A percentile compares a stretch with the other conserved stretches of the same genome.
Evolutionary conservation across 2,888 invertebrate genomes (phyloP).

Genomic region (Dione juno): DNA sequence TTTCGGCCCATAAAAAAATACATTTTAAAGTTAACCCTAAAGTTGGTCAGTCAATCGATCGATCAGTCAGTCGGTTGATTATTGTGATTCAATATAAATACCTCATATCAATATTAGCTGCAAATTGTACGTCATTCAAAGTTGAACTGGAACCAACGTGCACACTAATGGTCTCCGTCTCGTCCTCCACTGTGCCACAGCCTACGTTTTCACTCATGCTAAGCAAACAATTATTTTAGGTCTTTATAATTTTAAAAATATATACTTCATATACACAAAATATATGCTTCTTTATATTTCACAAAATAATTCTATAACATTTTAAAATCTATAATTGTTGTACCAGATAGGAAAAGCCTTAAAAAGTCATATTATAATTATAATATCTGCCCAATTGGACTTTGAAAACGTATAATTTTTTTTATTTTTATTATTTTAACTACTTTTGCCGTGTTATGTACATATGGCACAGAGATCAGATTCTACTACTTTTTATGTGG

Average conservation of each 20-base stretch:
- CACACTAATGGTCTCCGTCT: slow-evolving; percentile 47
- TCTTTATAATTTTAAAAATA: too few relatives aligned
- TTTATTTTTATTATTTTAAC: too few relatives aligned
- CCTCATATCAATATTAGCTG: slow-evolving; percentile 74
- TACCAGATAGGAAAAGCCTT: too few relatives aligned
- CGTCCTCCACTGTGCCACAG: slow-evolving; percentile 60
- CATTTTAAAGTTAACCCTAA: not conserved
- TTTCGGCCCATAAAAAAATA: too few relatives aligned
- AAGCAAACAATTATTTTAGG: slow-evolving; percentile 31
- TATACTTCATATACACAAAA: too few relatives aligned
- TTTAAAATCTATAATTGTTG: too few relatives aligned
- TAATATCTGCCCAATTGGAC: too few relatives aligned
- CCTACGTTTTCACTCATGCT: slow-evolving; percentile 66
- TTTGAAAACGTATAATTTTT: too few relatives aligned
- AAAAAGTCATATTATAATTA: too few relatives aligned
- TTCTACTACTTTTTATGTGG: not conserved
- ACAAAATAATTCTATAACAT: too few relatives aligned
- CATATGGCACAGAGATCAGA: not conserved
- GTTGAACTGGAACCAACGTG: slow-evolving; percentile 50
- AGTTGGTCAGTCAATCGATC: not conserved
- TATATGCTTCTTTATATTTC: too few relatives aligned
- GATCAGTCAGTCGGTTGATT: too few relatives aligned
- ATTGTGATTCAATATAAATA: slow-evolving; percentile 37
- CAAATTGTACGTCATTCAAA: slow-evolving; percentile 63
- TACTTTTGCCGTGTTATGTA: not conserved